A percentile compares a stretch with the other conserved stretches of the same genome.
Conservation (phyloP, 2,888 invertebrate species). For the Colostygia pectinataria region DNA sequence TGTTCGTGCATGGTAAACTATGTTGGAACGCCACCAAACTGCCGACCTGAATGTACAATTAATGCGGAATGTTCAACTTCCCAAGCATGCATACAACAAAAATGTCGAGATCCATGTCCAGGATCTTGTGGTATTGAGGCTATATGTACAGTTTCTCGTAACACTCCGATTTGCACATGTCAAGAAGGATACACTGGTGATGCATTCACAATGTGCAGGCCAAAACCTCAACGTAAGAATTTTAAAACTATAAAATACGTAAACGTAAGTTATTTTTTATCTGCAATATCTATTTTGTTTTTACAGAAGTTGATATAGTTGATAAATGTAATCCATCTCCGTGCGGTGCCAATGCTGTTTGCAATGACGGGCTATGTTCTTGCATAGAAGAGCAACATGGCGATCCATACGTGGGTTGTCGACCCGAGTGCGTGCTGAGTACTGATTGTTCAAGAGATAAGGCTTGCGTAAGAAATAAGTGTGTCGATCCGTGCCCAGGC, state of each 20-base stretch:
- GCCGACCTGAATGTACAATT: conserved; percentile 88
- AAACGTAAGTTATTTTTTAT: neutral
- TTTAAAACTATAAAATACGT: neutral
- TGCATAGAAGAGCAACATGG: conserved; percentile 85
- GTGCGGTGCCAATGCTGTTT: conserved; percentile 85
- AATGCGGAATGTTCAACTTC: conserved; percentile 87
- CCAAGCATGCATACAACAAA: conserved; percentile 87
- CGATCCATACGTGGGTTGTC: conserved; percentile 86
- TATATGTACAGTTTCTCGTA: conserved; percentile 85
- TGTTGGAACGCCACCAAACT: conserved; percentile 85
- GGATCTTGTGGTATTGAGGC: conserved; percentile 87
- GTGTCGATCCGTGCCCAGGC: conserved; percentile 86
- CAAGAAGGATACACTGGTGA: conserved; percentile 86
- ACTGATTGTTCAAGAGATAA: conserved; percentile 85
- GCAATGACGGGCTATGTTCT: conserved; percentile 82
- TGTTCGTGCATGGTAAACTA: conserved; percentile 85
- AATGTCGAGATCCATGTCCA: conserved; percentile 88
- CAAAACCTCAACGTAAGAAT: conserved; percentile 67
- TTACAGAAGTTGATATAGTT: conserved; percentile 50
- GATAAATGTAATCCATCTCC: conserved; percentile 85
- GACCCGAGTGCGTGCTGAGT: conserved; percentile 87
- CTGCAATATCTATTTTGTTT: neutral
- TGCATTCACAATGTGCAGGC: conserved; percentile 82
- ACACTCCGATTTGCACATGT: conserved; percentile 89
- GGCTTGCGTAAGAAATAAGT: conserved; percentile 87